Conservation (phyloP, 2,888 invertebrate genomes). For the Chrysolina haemoptera region DNA sequence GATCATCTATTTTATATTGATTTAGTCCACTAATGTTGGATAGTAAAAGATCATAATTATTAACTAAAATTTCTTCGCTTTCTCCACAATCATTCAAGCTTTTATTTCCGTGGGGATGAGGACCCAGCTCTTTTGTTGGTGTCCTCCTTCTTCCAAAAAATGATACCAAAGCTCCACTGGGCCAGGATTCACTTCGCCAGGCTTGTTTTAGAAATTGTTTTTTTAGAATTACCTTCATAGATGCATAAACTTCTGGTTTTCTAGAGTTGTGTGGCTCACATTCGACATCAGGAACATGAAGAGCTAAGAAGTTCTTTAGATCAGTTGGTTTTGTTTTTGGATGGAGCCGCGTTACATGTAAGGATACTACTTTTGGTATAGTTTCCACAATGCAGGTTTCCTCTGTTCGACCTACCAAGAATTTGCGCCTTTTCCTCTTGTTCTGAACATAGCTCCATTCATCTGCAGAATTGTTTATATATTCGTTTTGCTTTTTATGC, state of each 20-base stretch:
- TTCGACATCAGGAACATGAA: constrained; percentile 23
- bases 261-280: constrained; percentile 20
- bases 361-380: constrained; percentile 14
- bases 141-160: constrained; percentile 27
- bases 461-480: constrained; percentile 17
- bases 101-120: constrained; percentile 17
- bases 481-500: not conserved
- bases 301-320: constrained; percentile 19
- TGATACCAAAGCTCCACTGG: constrained; percentile 19
- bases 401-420: constrained; percentile 15
- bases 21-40: constrained; percentile 21
- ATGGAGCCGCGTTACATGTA: constrained; percentile 22
- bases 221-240: constrained; percentile 20
- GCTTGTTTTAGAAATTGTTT: constrained; percentile 23
- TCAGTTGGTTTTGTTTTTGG: constrained; percentile 21
- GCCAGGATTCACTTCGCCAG: constrained; percentile 14
- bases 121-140: constrained; percentile 22
- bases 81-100: not conserved
- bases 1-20: constrained; percentile 8
- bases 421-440: constrained; percentile 17
- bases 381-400: constrained; percentile 17
- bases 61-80: not conserved
- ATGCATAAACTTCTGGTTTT: constrained; percentile 23
- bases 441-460: constrained; percentile 22
- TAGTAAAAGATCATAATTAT: constrained; percentile 18